Conservation (phyloP, 2,888 invertebrate species). For the Eulithis prunata region DNA sequence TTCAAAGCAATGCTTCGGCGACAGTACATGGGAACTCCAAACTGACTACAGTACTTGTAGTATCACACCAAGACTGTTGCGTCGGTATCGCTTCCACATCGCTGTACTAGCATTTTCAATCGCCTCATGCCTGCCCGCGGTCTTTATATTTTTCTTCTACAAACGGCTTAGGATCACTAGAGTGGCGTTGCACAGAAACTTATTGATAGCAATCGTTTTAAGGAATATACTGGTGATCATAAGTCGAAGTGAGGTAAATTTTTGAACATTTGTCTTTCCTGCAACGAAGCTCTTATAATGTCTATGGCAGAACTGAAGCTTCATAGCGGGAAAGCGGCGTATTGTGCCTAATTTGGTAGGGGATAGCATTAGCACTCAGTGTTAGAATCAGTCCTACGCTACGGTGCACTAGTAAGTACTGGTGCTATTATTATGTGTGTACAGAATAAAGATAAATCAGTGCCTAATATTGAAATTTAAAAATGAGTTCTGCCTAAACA, state of each 20-base stretch:
- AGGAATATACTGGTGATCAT: constrained; percentile 84
- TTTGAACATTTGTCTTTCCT: neutral
- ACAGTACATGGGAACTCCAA: constrained; percentile 83
- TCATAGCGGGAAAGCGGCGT: too few relatives aligned
- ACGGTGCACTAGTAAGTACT: too few relatives aligned
- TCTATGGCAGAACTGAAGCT: too few relatives aligned
- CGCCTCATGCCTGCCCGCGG: constrained; percentile 81
- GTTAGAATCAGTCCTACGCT: too few relatives aligned
- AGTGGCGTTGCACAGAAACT: constrained; percentile 84
- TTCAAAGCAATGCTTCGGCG: constrained; percentile 79
- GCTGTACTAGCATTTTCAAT: constrained; percentile 79
- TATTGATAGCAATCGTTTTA: constrained; percentile 83
- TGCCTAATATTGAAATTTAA: too few relatives aligned
- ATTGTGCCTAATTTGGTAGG: too few relatives aligned
- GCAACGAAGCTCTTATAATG: too few relatives aligned
- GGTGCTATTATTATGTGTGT: too few relatives aligned
- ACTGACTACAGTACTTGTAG: constrained; percentile 85
- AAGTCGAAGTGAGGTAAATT: constrained; percentile 78
- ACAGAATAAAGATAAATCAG: too few relatives aligned
- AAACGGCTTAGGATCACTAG: constrained; percentile 80
- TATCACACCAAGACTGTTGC: constrained; percentile 78
- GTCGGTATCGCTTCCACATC: constrained; percentile 82
- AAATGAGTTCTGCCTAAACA: too few relatives aligned
- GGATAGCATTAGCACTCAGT: too few relatives aligned
- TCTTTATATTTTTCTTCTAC: constrained; percentile 83